Base-by-base conservation (phyloP, 2,113 vertebrate genomes). In the Ammospiza caudacuta region DNA sequence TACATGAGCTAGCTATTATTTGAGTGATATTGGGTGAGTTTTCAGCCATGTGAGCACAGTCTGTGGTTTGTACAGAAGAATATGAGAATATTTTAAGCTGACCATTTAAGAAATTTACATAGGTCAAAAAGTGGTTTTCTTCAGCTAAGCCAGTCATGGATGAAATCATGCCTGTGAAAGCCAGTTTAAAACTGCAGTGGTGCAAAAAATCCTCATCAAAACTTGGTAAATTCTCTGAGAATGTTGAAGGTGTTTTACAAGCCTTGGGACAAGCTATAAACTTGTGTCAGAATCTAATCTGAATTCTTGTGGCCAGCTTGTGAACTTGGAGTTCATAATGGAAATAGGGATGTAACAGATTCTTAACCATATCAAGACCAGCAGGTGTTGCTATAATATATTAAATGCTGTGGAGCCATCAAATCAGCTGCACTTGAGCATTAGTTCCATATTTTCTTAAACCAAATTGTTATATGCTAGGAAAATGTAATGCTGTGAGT, bases 381-480 rank as follows among this genome's bases (percentile, higher is more conserved):
- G 74, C 75, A 95, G 96, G 93, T 97, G 94, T 96, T 92, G 94
- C 97, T 97, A 75, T 96, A 97, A 96, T 97, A 96, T 95, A 87
- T 96, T 95, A 95, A 95, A 74, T 95, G 85, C 70, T 66, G 58
- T 70, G 41, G 47, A 90, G 73, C 66, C 43, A 46, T 46, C 44
- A 87, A 80, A 86, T 72, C 94, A 70, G 44, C 52, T 62, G 23
- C 9, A 28, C 23, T 75, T 27, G 29, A 92, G 59, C 44, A 61
- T 68, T 89, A 51, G 41, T 79, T 90, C 66, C 51, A 10, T 4
- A 1, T 82, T 91, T 85, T 89, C 78, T 81, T 92, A 70, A 69
- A 70, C 33, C 66, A 87, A 83, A 89, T 59, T 31, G 77, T 21
- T 87, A 61, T 93, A 95, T 94, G 41, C 74, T 73, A 35, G 31